These are phyloP conservation scores for Spinibarbus caldwelli DNA, from an alignment of 2,797 vertebrate genomes.

Conservation along the genomic window DNA sequence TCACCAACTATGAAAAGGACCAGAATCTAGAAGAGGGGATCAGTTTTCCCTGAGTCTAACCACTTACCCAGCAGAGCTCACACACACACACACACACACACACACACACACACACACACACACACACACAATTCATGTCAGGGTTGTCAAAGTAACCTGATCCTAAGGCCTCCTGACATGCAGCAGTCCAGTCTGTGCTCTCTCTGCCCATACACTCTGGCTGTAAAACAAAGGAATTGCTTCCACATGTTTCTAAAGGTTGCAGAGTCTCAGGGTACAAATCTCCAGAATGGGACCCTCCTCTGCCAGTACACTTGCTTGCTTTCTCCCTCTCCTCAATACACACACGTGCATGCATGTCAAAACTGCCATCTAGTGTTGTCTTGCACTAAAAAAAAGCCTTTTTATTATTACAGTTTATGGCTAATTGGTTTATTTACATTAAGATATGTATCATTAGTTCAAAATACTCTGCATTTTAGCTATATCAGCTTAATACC, in stretches of 20 bases:
- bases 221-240: constrained; percentile 99
- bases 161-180: constrained; percentile 98
- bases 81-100: constrained; percentile 52
- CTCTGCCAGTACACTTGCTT: constrained; percentile 31
- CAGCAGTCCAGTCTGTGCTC: constrained; percentile 95
- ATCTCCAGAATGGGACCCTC: constrained; percentile 33
- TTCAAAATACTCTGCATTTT: not conserved
- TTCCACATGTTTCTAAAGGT: constrained; percentile 96
- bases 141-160: constrained; percentile 88
- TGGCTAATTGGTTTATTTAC: not conserved
- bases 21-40: constrained; percentile 50
- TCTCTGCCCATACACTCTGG: constrained; percentile 95
- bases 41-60: constrained; percentile 40
- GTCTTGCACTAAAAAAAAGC: not conserved
- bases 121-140: constrained; percentile 60
- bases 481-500: not conserved
- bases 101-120: not conserved
- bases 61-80: constrained; percentile 54
- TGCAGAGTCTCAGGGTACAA: constrained; percentile 71
- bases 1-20: constrained; percentile 48
- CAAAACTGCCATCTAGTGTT: constrained; percentile 67
- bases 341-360: constrained; percentile 47
- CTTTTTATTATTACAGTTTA: not conserved
- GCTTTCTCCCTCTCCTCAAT: not conserved
- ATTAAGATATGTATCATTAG: not conserved